These are phyloP conservation scores for Prinia subflava DNA, from an alignment of 2,113 vertebrate species.

Conservation along the genomic window DNA sequence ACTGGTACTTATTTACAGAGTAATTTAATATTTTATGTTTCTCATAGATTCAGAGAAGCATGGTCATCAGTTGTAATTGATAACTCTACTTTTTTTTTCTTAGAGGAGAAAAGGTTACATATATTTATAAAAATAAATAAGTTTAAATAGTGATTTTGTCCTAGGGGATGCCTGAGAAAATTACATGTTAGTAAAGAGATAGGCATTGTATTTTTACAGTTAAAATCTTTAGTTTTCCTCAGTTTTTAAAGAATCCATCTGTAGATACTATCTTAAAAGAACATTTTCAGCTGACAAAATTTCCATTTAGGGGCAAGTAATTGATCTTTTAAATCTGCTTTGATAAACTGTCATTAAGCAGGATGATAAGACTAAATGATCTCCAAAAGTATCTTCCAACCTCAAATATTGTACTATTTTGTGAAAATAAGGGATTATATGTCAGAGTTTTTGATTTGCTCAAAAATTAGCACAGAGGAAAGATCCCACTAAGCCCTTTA, in stretches of 20 bases:
- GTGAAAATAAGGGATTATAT: neutral
- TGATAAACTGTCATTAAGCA: neutral
- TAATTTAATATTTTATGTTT: neutral
- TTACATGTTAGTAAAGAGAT: neutral
- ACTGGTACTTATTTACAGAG: neutral
- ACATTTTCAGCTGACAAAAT: neutral
- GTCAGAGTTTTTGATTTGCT: neutral
- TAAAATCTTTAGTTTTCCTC: neutral
- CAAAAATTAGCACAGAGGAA: neutral
- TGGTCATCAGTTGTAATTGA: neutral
- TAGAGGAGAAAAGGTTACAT: neutral
- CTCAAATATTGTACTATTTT: neutral
- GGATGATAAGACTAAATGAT: neutral
- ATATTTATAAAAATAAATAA: neutral
- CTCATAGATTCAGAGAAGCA: neutral
- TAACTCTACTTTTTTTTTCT: neutral
- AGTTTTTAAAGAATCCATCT: neutral
- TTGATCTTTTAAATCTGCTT: neutral
- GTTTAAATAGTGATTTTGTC: neutral
- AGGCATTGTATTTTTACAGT: neutral
- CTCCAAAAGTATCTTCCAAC: neutral
- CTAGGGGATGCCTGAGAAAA: neutral
- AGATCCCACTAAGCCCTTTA: neutral
- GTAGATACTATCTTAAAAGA: neutral
- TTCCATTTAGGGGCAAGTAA: neutral